Conservation (phyloP, 1,140 invertebrate genomes). For the Zophobas atratus region DNA sequence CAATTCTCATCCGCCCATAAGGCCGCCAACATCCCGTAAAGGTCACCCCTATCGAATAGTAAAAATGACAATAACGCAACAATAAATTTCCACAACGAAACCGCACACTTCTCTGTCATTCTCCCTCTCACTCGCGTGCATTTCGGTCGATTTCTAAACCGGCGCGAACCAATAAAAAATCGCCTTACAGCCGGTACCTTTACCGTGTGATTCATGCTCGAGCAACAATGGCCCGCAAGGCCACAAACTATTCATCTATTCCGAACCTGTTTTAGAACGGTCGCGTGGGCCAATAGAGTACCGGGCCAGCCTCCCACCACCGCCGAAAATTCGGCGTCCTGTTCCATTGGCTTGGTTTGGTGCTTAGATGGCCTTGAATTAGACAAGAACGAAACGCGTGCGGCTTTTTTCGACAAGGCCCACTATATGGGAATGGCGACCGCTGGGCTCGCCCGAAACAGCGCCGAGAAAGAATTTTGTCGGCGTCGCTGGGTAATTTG, state of each 20-base stretch:
- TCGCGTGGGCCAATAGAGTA: slow-evolving; percentile 48
- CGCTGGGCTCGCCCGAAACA: not conserved
- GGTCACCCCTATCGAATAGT: slow-evolving; percentile 26
- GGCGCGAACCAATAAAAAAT: slow-evolving; percentile 34
- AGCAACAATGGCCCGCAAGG: slow-evolving; percentile 46
- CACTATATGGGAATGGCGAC: not conserved
- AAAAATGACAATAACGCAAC: slow-evolving; percentile 30
- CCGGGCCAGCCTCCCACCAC: slow-evolving; percentile 18
- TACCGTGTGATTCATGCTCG: slow-evolving; percentile 32
- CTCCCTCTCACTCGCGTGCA: slow-evolving; percentile 5
- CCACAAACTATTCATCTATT: slow-evolving; percentile 52
- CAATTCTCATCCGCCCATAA: slow-evolving; percentile 18
- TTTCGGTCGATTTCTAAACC: slow-evolving; percentile 40
- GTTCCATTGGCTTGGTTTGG: slow-evolving; percentile 43
- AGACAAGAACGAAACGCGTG: slow-evolving; percentile 23
- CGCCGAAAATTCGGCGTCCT: slow-evolving; percentile 20
- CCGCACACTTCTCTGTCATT: not conserved
- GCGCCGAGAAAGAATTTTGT: slow-evolving; percentile 9
- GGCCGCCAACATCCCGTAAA: slow-evolving; percentile 4
- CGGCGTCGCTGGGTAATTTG: not conserved
- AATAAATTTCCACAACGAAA: slow-evolving; percentile 33
- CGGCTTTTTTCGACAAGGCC: not conserved
- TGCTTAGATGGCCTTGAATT: slow-evolving; percentile 57
- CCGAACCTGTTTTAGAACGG: slow-evolving; percentile 44
- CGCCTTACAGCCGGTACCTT: slow-evolving; percentile 25